These are phyloP conservation scores for Lycia hirtaria DNA, from an alignment of 2,888 invertebrate genomes.

Conservation along the genomic window DNA sequence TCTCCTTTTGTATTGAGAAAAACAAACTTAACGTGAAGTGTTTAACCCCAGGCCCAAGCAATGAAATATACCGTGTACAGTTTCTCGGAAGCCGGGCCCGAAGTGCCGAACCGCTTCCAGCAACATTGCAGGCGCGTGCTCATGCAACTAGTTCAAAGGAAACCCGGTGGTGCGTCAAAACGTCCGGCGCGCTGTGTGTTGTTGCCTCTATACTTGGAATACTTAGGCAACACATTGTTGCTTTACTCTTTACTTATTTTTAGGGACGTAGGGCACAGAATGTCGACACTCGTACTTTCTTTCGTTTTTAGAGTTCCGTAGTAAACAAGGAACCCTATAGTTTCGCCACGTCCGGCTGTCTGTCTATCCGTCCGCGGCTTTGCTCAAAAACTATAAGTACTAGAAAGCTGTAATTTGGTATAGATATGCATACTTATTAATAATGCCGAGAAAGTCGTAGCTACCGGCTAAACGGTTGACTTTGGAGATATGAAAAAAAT, in stretches of 20 bases:
- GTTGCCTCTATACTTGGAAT: conserved; percentile 62
- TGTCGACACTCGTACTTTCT: neutral
- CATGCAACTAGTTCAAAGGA: conserved; percentile 74
- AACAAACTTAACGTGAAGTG: no score
- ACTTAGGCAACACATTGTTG: conserved; percentile 27
- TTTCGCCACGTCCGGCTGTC: no score
- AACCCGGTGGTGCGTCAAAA: conserved; percentile 69
- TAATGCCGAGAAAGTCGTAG: no score
- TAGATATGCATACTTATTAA: no score
- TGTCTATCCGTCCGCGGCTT: no score
- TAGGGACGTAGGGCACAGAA: neutral
- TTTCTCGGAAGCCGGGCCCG: conserved; percentile 54
- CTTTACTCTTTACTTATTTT: neutral
- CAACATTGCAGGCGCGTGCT: conserved; percentile 58
- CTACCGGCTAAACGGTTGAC: no score
- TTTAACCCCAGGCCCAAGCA: neutral
- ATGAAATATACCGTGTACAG: neutral
- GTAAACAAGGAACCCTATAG: no score
- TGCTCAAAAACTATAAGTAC: no score
- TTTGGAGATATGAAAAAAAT: no score
- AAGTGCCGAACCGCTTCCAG: conserved; percentile 49
- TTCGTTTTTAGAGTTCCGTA: no score
- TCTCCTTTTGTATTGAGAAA: no score
- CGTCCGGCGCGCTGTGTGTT: conserved; percentile 73
- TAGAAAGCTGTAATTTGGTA: no score